These are phyloP conservation scores for Kryptolebias marmoratus DNA, from an alignment of 2,113 vertebrate genomes.

Conservation along the genomic window DNA sequence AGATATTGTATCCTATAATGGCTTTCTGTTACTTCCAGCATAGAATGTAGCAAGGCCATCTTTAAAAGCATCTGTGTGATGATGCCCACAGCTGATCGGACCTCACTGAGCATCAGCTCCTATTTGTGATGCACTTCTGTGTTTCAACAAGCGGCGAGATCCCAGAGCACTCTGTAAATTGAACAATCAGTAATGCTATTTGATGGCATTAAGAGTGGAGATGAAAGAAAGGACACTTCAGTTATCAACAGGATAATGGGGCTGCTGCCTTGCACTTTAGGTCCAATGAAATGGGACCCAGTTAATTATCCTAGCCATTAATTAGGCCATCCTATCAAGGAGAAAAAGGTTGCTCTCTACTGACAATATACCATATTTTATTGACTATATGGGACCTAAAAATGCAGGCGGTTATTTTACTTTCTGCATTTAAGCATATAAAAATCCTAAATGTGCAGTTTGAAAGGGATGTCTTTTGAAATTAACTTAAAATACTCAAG, in stretches of 20 bases:
- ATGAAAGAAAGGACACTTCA: slow-evolving; percentile 76
- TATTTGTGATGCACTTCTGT: slow-evolving; percentile 62
- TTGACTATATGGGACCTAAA: slow-evolving; percentile 43
- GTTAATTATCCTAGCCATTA: slow-evolving; percentile 78
- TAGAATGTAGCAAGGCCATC: background rate
- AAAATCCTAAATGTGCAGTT: background rate
- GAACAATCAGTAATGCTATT: slow-evolving; percentile 78
- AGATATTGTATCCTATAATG: slow-evolving; percentile 21
- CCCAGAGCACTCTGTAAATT: slow-evolving; percentile 74
- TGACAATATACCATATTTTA: slow-evolving; percentile 43
- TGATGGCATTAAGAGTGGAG: slow-evolving; percentile 74
- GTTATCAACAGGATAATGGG: slow-evolving; percentile 73
- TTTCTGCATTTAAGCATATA: slow-evolving; percentile 20
- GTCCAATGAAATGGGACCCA: slow-evolving; percentile 68
- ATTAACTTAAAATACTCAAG: background rate
- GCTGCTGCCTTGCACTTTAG: slow-evolving; percentile 67
- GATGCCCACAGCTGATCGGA: slow-evolving; percentile 31
- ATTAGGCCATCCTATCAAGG: slow-evolving; percentile 75
- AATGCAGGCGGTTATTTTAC: slow-evolving; percentile 10
- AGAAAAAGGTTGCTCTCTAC: slow-evolving; percentile 61
- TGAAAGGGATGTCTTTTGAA: background rate
- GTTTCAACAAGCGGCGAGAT: slow-evolving; percentile 47
- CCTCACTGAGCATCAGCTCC: slow-evolving; percentile 43
- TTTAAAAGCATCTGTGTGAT: slow-evolving; percentile 21
- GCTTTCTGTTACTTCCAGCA: slow-evolving; percentile 18